Evolutionary conservation across 2,888 invertebrate genomes (phyloP), one percentile per base, ranked within the genome.

Genomic region (Cryptops parisi): DNA sequence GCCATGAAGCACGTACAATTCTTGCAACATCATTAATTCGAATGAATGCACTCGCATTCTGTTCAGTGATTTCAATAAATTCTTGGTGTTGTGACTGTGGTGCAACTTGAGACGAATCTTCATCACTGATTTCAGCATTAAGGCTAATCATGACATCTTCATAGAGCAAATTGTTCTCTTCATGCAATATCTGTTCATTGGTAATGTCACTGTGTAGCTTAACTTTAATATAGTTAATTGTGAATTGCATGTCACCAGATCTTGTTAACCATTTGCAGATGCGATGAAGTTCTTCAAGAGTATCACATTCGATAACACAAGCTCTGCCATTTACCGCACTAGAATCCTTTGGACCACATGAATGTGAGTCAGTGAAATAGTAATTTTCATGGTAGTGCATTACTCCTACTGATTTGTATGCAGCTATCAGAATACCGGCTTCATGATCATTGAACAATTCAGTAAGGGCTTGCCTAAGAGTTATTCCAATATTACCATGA

Each of bases 1-100:
- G 38, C 48, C 38, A 48, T 12, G 48, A 48, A 15, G 48, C 38
- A 38, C 48, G 24, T 22, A 48, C 38, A 19, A 48, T 48, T 38
- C 33, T 33, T 15, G 33, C 6, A 33, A 9, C 9, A 9, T 33
- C 9, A 15, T 33, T 33, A 15, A 33, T 33, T 33, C 9, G 33
- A 6, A 33, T 33, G 15, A 9, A 33, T 9, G 6, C 15, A 33
- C 33, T 33, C 33, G 33, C 33, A 9, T 33, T 6, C 6, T 33
- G 33, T 15, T 6, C 33, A 33, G 15, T 33, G 33, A n/a, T n/a
- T n/a, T n/a, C n/a, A n/a, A n/a, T n/a, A n/a, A n/a, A n/a, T n/a
- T n/a, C n/a, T n/a, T 33, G 9, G 6, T 33, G 33, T 15, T 6
- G 15, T 15, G 33, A 33, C 6, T 15, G 33, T 9, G 6, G 15